Percentiles rank a stretch among this genome's conserved stretches.
Conservation (phyloP, 2,888 invertebrate species). For the Gortyna flavago region DNA sequence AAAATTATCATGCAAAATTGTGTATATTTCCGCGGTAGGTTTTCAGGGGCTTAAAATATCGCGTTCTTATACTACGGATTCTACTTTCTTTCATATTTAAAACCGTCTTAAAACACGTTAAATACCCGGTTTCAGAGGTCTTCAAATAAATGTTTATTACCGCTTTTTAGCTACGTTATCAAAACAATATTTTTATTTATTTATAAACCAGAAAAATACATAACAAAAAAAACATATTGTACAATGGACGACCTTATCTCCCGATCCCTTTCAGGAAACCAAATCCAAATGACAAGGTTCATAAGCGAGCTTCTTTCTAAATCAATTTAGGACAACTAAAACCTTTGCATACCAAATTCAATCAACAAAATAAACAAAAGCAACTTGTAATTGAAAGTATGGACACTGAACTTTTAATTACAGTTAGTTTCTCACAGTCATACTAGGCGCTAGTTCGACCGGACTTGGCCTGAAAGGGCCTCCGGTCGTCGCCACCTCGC, state of each 20-base stretch:
- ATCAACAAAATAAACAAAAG: slow-evolving; percentile 12
- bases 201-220: neutral
- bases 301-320: neutral
- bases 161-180: too few relatives aligned
- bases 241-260: neutral
- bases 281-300: neutral
- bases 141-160: neutral
- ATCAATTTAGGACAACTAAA: neutral
- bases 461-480: slow-evolving; percentile 39
- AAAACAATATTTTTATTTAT: too few relatives aligned
- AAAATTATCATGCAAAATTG: slow-evolving; percentile 48
- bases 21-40: slow-evolving; percentile 1
- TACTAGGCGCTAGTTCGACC: slow-evolving; percentile 33
- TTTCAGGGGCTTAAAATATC: neutral
- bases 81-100: neutral
- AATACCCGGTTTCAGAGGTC: neutral
- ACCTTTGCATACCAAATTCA: neutral
- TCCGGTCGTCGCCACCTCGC: neutral
- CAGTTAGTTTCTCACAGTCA: slow-evolving; percentile 7
- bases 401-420: slow-evolving; percentile 37
- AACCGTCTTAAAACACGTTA: too few relatives aligned
- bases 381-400: neutral
- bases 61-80: neutral
- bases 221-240: neutral
- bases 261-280: neutral